Base-by-base conservation (phyloP, 2,797 vertebrate genomes). In the Leptoclinus maculatus region DNA sequence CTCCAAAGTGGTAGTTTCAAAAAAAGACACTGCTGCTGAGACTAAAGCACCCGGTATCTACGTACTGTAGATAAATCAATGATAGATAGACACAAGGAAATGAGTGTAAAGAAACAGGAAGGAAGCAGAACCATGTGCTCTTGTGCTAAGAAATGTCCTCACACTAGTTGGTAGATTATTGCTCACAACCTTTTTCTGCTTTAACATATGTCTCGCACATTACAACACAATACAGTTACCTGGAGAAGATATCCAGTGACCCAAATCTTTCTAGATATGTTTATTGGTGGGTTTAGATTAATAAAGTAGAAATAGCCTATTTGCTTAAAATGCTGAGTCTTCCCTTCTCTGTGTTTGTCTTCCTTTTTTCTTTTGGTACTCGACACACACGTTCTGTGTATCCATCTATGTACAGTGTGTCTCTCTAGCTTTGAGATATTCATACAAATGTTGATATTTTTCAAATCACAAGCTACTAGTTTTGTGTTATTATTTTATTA, bases 91-190 rank as follows among this genome's bases (percentile, higher is more conserved):
- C n/a, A 23, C 1, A 2, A 60, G 66, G 65, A 87, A 59, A 1
- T 57, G 38, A 60, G 66, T 29, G 32, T 64, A 21, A 64, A 54
- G 14, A 64, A 72, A 58, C 7, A 62, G 43, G 57, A 54, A 71
- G 59, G 47, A 82, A 79, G 56, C 53, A 45, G 23, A 66, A 16
- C 16, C 21, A 12, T 60, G 62, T 34, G 27, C 7, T 14, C 0
- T 58, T 29, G 58, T 57, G 29, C 41, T 64, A 29, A 66, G 25
- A 70, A 39, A 64, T 65, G 0, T 67, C 53, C 47, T 59, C 34
- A 51, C 25, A 27, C 53, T 13, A 56, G 25, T 17, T 67, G 19
- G 21, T 34, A 3, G 45, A 67, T 54, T 59, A 27, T 79, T 53
- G 3, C 38, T 70, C 32, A 29, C 38, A 32, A 59, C 25, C 19